These are phyloP conservation scores for Syngnathus rostellatus DNA, from an alignment of 2,797 vertebrate genomes.

Conservation along the genomic window DNA sequence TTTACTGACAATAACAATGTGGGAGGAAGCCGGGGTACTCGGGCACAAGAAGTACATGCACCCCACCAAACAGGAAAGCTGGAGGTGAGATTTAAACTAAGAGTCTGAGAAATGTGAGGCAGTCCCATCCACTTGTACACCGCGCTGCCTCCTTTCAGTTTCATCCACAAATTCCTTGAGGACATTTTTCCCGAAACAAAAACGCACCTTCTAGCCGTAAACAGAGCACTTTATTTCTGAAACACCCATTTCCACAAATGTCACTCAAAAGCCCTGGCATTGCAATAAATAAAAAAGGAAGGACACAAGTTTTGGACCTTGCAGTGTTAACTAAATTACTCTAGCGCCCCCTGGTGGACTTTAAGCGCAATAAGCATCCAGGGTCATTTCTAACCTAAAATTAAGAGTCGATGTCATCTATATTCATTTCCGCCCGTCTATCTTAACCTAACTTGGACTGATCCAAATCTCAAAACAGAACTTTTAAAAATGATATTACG, in stretches of 20 bases:
- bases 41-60: not conserved
- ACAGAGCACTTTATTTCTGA: not conserved
- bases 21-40: not conserved
- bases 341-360: not conserved
- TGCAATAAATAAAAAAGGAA: not conserved
- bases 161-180: not conserved
- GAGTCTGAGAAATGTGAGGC: not conserved
- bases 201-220: not conserved
- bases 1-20: not conserved
- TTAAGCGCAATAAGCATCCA: not conserved
- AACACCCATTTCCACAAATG: not conserved
- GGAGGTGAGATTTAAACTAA: not conserved
- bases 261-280: not conserved
- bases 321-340: not conserved
- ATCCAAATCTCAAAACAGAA: not conserved
- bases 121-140: not conserved
- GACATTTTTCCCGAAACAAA: not conserved
- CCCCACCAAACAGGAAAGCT: not conserved
- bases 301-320: not conserved
- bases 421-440: not conserved
- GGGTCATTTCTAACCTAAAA: not conserved
- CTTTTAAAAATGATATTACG: not conserved
- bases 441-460: not conserved
- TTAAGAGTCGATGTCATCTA: not conserved
- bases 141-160: not conserved